Conservation (phyloP, 2,888 invertebrate genomes). For the Rhagonycha fulva region DNA sequence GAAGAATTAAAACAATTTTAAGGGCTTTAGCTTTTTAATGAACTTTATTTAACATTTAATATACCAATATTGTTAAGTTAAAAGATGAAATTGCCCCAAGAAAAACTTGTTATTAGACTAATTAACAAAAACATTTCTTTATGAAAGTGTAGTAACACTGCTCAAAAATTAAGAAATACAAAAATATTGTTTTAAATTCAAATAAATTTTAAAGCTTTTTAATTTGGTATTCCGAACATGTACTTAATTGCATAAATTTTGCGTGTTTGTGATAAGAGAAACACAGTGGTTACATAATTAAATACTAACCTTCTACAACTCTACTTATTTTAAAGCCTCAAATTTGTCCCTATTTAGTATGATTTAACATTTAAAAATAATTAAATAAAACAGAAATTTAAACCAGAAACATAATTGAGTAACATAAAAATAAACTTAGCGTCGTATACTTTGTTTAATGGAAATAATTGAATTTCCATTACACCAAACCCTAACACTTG, state of each 20-base stretch:
- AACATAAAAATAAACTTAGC: not conserved
- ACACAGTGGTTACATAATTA: slow-evolving; percentile 8
- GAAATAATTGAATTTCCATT: too few relatives aligned
- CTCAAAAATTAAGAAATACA: not conserved
- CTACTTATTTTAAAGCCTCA: not conserved
- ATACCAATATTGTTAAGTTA: not conserved
- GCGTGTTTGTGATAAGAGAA: slow-evolving; percentile 11
- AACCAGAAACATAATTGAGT: not conserved
- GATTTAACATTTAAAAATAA: not conserved
- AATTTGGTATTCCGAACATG: slow-evolving; percentile 11
- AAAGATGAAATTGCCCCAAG: not conserved
- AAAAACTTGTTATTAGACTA: not conserved
- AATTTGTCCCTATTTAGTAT: slow-evolving; percentile 1
- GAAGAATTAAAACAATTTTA: slow-evolving; percentile 31
- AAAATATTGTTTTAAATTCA: not conserved
- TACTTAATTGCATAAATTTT: slow-evolving; percentile 11
- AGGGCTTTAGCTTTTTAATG: slow-evolving; percentile 26
- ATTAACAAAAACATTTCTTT: not conserved
- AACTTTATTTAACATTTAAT: not conserved
- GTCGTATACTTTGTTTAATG: too few relatives aligned
- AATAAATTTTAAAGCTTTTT: slow-evolving; percentile 7
- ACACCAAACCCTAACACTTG: too few relatives aligned
- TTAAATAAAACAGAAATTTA: not conserved
- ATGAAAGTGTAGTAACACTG: not conserved
- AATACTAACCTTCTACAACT: slow-evolving; percentile 6